Conservation (phyloP, 2,113 vertebrate genomes). For the Oreotrochilus melanogaster region DNA sequence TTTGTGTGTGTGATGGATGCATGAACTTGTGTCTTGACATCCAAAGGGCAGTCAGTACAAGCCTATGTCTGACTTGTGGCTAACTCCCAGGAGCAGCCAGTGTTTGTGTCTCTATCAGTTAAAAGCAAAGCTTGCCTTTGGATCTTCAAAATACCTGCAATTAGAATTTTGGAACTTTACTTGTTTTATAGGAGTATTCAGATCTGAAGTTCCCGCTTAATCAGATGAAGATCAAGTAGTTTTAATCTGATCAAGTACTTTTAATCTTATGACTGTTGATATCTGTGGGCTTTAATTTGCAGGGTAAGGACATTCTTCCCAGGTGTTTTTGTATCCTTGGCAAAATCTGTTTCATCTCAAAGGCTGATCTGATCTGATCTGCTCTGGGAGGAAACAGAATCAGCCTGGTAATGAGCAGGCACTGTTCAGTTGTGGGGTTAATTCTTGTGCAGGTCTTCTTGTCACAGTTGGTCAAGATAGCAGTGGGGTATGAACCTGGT, state of each 20-base stretch:
- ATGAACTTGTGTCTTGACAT: not conserved
- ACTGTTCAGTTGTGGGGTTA: not conserved
- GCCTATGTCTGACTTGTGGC: not conserved
- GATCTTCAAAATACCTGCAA: not conserved
- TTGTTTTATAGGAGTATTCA: not conserved
- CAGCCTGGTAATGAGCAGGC: not conserved
- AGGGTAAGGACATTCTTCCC: not conserved
- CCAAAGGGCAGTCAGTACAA: not conserved
- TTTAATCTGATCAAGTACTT: slow-evolving; percentile 6
- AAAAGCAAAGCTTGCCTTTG: not conserved
- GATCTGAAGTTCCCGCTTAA: not conserved
- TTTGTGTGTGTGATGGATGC: not conserved
- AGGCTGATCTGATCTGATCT: not conserved
- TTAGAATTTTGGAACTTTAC: not conserved
- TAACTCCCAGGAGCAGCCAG: not conserved
- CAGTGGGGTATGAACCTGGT: not conserved
- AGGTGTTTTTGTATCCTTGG: not conserved
- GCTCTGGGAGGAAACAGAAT: not conserved
- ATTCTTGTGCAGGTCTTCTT: not conserved
- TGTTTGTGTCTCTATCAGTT: not conserved
- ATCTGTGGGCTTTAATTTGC: not conserved
- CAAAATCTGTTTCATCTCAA: not conserved
- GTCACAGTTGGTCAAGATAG: not conserved
- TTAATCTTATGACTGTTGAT: not conserved
- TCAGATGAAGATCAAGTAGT: not conserved